Conservation (phyloP, 2,797 vertebrate genomes). For the Macropodus opercularis region DNA sequence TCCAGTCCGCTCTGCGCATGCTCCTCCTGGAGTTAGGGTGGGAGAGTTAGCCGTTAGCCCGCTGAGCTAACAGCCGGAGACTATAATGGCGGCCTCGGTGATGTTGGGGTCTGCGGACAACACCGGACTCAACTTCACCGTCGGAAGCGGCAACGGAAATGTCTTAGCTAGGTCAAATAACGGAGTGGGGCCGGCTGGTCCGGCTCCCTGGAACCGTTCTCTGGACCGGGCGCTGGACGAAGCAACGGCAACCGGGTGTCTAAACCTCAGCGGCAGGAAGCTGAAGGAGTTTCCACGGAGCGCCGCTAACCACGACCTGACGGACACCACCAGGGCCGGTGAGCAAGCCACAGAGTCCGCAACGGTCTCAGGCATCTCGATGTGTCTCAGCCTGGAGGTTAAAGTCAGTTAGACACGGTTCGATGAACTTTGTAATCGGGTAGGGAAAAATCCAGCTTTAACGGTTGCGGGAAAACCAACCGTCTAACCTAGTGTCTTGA, state of each 20-base stretch:
- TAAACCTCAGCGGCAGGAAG: constrained; percentile 97
- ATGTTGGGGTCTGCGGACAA: constrained; percentile 83
- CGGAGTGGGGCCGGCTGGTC: constrained; percentile 68
- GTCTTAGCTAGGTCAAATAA: constrained; percentile 40
- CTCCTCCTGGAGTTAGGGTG: constrained; percentile 49
- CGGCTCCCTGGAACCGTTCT: constrained; percentile 91
- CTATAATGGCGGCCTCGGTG: constrained; percentile 93
- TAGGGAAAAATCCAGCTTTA: constrained; percentile 4
- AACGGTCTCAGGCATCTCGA: rapidly evolving
- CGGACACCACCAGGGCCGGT: constrained; percentile 95
- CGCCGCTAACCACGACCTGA: constrained; percentile 93
- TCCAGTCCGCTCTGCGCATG: constrained; percentile 57
- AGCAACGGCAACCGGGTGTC: constrained; percentile 89
- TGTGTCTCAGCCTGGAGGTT: rapidly evolving
- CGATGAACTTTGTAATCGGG: rapidly evolving
- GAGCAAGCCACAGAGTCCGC: constrained; percentile 53
- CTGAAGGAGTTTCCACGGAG: constrained; percentile 96
- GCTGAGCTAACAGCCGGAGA: constrained; percentile 63
- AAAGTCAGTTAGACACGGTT: not conserved
- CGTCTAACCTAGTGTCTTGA: constrained; percentile 49
- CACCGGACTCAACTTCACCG: constrained; percentile 74
- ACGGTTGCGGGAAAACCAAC: not conserved
- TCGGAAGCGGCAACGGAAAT: constrained; percentile 57
- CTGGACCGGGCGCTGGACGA: constrained; percentile 94
- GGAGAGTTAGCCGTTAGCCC: constrained; percentile 75